Evolutionary conservation across 2,797 vertebrate species (phyloP).

Genomic region (Steatocranus sp.): DNA sequence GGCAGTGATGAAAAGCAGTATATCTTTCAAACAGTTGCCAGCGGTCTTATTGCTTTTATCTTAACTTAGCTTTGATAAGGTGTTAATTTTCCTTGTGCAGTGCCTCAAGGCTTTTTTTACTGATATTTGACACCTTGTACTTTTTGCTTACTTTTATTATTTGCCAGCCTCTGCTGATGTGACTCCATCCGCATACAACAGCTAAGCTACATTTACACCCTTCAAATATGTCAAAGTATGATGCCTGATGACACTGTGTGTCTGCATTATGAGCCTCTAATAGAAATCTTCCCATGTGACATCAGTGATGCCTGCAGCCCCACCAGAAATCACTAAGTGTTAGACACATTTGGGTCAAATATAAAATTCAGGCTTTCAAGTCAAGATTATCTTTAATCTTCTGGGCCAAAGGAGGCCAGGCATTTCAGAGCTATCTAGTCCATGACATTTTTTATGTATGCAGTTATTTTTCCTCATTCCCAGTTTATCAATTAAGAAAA

Average conservation of each 20-base stretch:
- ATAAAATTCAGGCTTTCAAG: conserved; percentile 44
- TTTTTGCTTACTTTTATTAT: background rate
- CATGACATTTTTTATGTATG: conserved; percentile 13
- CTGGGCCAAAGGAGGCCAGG: background rate
- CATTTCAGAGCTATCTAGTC: conserved; percentile 10
- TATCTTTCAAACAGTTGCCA: conserved; percentile 32
- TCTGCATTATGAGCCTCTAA: background rate
- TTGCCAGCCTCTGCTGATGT: background rate
- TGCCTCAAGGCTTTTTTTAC: background rate
- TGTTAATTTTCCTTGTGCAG: conserved; percentile 30
- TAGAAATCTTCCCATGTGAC: background rate
- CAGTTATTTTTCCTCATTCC: conserved; percentile 22
- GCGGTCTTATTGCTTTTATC: conserved; percentile 25
- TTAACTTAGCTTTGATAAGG: conserved; percentile 46
- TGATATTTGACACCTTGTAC: conserved; percentile 11
- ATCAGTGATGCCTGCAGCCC: background rate
- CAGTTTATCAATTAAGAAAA: conserved; percentile 33
- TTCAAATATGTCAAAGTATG: background rate
- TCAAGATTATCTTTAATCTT: conserved; percentile 48
- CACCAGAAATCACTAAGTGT: conserved; percentile 1
- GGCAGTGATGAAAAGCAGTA: conserved; percentile 13
- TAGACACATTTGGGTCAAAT: conserved; percentile 53
- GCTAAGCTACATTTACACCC: background rate
- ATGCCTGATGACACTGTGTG: background rate
- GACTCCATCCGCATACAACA: background rate